A percentile compares a stretch with the other conserved stretches of the same genome.
These are phyloP conservation scores for Hydrozoanthus gracilis DNA, from an alignment of 92 coral and sea anemone genomes.

Conservation along the genomic window DNA sequence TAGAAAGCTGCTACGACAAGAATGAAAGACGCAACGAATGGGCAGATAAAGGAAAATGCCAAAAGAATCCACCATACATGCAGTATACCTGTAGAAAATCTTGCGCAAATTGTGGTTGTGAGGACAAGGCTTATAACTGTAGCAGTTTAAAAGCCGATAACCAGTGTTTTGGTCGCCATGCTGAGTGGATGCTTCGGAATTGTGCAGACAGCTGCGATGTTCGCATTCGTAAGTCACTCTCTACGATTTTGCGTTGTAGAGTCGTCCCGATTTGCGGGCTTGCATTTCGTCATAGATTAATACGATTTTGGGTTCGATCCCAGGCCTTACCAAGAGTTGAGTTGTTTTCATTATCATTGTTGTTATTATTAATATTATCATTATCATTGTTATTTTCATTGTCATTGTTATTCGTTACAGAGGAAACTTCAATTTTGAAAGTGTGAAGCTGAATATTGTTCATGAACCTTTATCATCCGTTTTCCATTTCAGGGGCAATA, in stretches of 20 bases:
- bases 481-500: slow-evolving; percentile 18
- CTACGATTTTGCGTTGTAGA: background rate
- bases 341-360: too few relatives aligned
- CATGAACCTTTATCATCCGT: background rate
- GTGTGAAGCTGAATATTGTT: too few relatives aligned
- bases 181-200: slow-evolving; percentile 39
- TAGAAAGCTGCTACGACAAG: slow-evolving; percentile 40
- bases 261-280: background rate
- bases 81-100: slow-evolving; percentile 38
- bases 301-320: too few relatives aligned
- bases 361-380: too few relatives aligned
- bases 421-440: background rate
- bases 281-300: background rate
- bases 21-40: slow-evolving; percentile 33
- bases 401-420: too few relatives aligned
- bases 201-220: slow-evolving; percentile 33
- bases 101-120: slow-evolving; percentile 34
- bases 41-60: slow-evolving; percentile 47
- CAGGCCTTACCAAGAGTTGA: too few relatives aligned
- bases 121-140: slow-evolving; percentile 34
- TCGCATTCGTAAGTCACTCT: slow-evolving; percentile 25
- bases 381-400: too few relatives aligned
- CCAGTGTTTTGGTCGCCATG: slow-evolving; percentile 3
- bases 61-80: slow-evolving; percentile 53
- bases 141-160: background rate